Evolutionary conservation across 2,888 invertebrate species (phyloP), one percentile per base, ranked within the genome.

Genomic region (Caradrina clavipalpis): DNA sequence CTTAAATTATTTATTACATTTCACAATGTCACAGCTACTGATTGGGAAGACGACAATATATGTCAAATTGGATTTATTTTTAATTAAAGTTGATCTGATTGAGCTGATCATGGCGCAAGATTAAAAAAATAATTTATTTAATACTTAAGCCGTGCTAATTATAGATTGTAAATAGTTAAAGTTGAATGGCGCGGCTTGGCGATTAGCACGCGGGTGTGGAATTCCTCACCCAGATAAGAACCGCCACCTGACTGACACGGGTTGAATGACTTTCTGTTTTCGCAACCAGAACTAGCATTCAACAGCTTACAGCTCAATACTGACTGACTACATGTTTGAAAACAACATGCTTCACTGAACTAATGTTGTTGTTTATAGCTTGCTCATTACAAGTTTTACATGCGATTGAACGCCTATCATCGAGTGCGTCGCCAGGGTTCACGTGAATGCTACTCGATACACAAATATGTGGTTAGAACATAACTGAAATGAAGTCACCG

Each of bases 181-280:
- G 47, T 58, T 64, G 47, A 69, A 61, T 60, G 69, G 13, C 55
- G 60, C 45, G 45, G 51, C 58, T 21, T 71, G 45, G 47, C 59
- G 59, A 74, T 87, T 88, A 86, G 69, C 84, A 80, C 81, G 64
- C 77, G 60, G 69, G 80, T 84, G 88, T 82, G 85, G 84, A 86
- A 87, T 88, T 84, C 70, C 78, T 75, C 82, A 70, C 75, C 49
- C 56, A 71, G 82, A 80, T 76, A 80, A 71, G 67, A 78, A 61
- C 73, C 60, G 72, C 73, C 80, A 72, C 76, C 70, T 69, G 66
- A 68, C 62, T 62, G 66, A 59, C 64, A 54, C 55, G 62, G 56
- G 81, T 71, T 77, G 69, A 81, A 81, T 72, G 80, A 82, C 81
- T 77, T 76, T 69, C 65, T 69, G 70, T 73, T 79, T 79, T 76